Evolutionary conservation across 2,888 invertebrate species (phyloP), one percentile per base, ranked within the genome.

Genomic region (Fragum sueziense): DNA sequence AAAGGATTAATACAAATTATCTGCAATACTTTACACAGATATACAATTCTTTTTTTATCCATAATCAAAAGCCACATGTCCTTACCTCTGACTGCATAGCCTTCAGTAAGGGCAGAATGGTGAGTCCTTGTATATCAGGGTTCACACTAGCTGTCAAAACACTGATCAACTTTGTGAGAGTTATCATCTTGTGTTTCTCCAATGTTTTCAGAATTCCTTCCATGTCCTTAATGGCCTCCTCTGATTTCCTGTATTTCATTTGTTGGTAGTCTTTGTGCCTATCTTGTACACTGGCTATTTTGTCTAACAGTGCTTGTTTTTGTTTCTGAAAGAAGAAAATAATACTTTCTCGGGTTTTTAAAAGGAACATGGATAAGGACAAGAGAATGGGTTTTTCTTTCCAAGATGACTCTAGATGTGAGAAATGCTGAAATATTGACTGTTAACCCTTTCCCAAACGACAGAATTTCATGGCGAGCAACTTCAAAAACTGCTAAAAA

Each of bases 51-150:
- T n/a, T n/a, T n/a, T n/a, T n/a, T n/a, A n/a, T n/a, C n/a, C n/a
- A n/a, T n/a, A n/a, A n/a, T n/a, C n/a, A n/a, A n/a, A n/a, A n/a
- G n/a, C 54, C 22, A 54, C 11, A 65, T 41, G 1, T n/a, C 22
- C 47, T 65, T 31, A 82, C 82, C 78, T 70, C 57, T 17, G 75
- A 78, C 27, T 82, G 82, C 76, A 82, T 72, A 11, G 72, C 65
- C 33, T 78, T 70, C 37, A 82, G 41, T 20, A 70, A 33, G 4
- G 67, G 52, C 67, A 70, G 22, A 1, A 77, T 9, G 17, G 29
- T 34, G 20, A 31, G 54, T 9, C 81, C 81, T 37, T 62, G 34
- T 33, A 52, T 17, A 4, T 47, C 47, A 4, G 3, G 14, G n/a
- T 14, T 47, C 4, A 14, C 47, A 47, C n/a, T n/a, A 25, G 22